phyloP scores from a whole-genome alignment of 2,888 invertebrate species.

The Drosophila borborema region DNA sequence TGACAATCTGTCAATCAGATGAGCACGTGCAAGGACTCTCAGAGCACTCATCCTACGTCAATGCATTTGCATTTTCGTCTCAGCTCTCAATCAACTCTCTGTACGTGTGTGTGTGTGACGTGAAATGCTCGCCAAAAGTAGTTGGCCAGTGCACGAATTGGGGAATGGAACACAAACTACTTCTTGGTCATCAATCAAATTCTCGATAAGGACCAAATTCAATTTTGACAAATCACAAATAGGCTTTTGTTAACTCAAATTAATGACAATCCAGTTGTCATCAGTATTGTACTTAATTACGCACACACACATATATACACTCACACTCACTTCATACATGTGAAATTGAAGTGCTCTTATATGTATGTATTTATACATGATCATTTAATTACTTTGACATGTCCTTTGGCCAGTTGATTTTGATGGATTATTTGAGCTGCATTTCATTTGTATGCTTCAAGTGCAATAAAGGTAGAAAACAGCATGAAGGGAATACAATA shows the following conservation, averaged over 20 bases:
- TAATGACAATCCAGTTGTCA: constrained; percentile 55
- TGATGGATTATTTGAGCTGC: constrained; percentile 46
- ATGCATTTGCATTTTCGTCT: constrained; percentile 52
- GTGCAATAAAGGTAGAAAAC: constrained; percentile 3
- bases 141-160: not conserved
- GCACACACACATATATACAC: constrained; percentile 19
- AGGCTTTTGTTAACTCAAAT: constrained; percentile 75
- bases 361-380: constrained; percentile 48
- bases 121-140: constrained; percentile 32
- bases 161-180: constrained; percentile 15
- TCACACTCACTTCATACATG: constrained; percentile 15
- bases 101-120: constrained; percentile 15
- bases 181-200: constrained; percentile 69
- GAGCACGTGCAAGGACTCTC: constrained; percentile 41
- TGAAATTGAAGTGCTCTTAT: constrained; percentile 9
- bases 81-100: constrained; percentile 43
- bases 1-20: constrained; percentile 42
- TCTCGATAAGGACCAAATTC: constrained; percentile 72
- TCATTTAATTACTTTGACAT: constrained; percentile 67
- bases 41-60: constrained; percentile 22
- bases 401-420: constrained; percentile 46
- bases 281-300: constrained; percentile 55
- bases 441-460: constrained; percentile 39
- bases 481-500: not conserved
- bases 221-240: constrained; percentile 80